Conservation (phyloP, 2,797 vertebrate genomes). For the Pelochelys cantorii region DNA sequence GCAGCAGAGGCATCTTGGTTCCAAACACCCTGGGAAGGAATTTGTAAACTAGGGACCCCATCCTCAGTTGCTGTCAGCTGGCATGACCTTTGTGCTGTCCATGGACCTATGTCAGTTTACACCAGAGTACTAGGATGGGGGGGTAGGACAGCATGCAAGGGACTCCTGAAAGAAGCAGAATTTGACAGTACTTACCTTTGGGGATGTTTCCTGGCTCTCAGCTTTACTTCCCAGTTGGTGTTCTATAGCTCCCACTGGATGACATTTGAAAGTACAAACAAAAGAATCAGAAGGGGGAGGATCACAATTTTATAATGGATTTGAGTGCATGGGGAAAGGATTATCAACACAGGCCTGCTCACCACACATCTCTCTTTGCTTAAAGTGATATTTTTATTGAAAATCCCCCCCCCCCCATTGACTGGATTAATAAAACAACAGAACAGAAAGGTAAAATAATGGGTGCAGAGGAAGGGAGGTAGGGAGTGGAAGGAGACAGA, state of each 20-base stretch:
- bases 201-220: background rate
- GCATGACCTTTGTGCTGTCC: background rate
- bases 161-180: background rate
- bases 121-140: background rate
- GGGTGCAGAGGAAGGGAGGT: background rate
- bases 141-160: background rate
- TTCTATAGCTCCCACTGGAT: background rate
- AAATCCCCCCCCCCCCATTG: accelerated
- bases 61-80: background rate
- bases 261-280: too few species aligned
- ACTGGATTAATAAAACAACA: background rate
- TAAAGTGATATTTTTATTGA: background rate
- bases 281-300: background rate
- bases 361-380: background rate
- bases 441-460: background rate
- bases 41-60: too few species aligned
- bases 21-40: background rate
- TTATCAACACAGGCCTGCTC: background rate
- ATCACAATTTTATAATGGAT: background rate
- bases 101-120: background rate
- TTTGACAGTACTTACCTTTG: background rate
- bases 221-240: background rate
- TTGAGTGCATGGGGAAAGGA: background rate
- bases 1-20: background rate
- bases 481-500: background rate